These are phyloP conservation scores for Leptinotarsa haldemani DNA, from an alignment of 2,888 invertebrate species.

Conservation along the genomic window DNA sequence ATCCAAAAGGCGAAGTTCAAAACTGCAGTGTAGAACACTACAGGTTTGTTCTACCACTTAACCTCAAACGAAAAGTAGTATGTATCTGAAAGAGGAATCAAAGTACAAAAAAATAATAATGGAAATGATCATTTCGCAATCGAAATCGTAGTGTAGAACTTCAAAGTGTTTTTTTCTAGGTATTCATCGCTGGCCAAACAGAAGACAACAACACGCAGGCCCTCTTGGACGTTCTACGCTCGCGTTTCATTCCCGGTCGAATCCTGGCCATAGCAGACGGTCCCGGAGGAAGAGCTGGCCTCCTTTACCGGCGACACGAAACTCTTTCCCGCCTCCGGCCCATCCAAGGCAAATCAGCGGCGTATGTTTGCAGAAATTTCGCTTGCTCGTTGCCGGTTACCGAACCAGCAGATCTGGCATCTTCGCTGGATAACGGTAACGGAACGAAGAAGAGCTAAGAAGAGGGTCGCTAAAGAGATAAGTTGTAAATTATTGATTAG, in stretches of 20 bases:
- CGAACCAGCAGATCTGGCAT: conserved; percentile 73
- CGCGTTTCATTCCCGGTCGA: conserved; percentile 75
- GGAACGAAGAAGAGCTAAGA: conserved; percentile 1
- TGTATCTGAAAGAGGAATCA: too few species aligned
- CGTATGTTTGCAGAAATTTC: conserved; percentile 83
- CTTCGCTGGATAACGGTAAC: conserved; percentile 65
- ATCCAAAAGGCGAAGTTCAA: too few species aligned
- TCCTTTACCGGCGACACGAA: conserved; percentile 62
- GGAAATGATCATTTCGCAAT: too few species aligned
- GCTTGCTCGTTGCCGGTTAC: conserved; percentile 82
- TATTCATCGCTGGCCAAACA: conserved; percentile 75
- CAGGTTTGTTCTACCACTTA: too few species aligned
- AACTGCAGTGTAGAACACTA: too few species aligned
- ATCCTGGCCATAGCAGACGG: conserved; percentile 76
- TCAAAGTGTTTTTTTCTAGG: conserved; percentile 64
- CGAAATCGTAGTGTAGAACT: too few species aligned
- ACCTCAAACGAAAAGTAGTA: too few species aligned
- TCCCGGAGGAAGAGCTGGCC: conserved; percentile 62
- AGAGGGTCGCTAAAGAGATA: not conserved
- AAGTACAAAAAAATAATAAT: too few species aligned
- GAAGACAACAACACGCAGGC: conserved; percentile 75
- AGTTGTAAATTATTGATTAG: conserved; percentile 18
- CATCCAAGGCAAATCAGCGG: conserved; percentile 74
- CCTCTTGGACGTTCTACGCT: conserved; percentile 74
- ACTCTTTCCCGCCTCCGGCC: conserved; percentile 66